Percentiles rank a stretch among this genome's conserved stretches.
phyloP scores from a whole-genome alignment of 2,797 vertebrate genomes.

The Falco berigora region DNA sequence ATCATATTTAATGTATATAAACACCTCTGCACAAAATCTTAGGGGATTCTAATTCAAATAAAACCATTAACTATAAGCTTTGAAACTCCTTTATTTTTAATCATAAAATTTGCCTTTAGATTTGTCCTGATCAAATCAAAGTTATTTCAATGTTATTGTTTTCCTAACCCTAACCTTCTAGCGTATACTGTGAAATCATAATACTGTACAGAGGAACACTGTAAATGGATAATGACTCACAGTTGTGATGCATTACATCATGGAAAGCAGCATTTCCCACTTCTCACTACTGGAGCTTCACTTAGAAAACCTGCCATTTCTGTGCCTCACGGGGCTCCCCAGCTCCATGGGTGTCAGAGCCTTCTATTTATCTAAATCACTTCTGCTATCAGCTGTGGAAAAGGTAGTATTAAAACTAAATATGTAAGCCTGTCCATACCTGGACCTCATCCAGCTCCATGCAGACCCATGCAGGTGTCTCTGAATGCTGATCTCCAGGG shows the following conservation, averaged over 20 bases:
- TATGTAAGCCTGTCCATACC: neutral
- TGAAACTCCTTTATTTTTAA: neutral
- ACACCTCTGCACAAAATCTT: neutral
- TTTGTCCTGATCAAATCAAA: slow-evolving; percentile 5
- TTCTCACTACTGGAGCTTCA: neutral
- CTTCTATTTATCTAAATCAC: slow-evolving; percentile 27
- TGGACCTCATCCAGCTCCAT: slow-evolving; percentile 8
- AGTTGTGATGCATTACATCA: slow-evolving; percentile 26
- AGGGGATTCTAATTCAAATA: slow-evolving; percentile 1
- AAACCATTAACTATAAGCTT: neutral
- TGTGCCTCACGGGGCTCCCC: neutral
- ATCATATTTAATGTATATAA: slow-evolving; percentile 18
- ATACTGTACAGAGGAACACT: neutral
- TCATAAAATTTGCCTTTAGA: neutral
- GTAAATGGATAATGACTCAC: neutral
- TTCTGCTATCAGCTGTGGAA: slow-evolving; percentile 38
- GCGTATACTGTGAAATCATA: slow-evolving; percentile 6
- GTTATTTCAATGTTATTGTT: slow-evolving; percentile 14
- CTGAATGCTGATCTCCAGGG: neutral
- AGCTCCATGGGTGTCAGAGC: neutral
- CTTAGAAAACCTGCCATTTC: neutral
- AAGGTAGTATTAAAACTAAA: slow-evolving; percentile 33
- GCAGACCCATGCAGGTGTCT: neutral
- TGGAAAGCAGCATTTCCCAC: neutral
- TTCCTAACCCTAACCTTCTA: slow-evolving; percentile 18